phyloP scores from a whole-genome alignment of 1,140 invertebrate species.

The Caligus rogercresseyi region DNA sequence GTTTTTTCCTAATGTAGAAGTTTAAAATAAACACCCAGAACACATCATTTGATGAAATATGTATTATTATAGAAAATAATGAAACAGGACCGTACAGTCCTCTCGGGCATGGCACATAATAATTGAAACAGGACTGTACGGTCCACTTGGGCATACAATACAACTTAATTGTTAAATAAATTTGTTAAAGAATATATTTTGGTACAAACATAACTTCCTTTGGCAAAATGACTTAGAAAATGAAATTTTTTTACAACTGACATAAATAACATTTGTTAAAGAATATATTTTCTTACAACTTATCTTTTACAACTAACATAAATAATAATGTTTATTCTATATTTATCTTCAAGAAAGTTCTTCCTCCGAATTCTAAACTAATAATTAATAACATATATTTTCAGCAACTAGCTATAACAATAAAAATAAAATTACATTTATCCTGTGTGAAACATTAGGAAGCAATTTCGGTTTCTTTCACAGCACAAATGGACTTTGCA shows the following conservation, averaged over 20 bases:
- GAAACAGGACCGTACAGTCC: background rate
- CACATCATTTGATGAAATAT: too few species aligned
- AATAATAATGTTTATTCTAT: too few species aligned
- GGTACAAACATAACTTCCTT: background rate
- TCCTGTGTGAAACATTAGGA: constrained; percentile 6
- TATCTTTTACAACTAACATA: background rate
- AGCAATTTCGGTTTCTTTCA: constrained; percentile 4
- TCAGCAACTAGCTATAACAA: constrained; percentile 7
- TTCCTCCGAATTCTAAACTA: too few species aligned
- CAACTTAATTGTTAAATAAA: too few species aligned
- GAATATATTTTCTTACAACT: background rate
- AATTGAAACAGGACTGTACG: background rate
- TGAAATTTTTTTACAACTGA: background rate
- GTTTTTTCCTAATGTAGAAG: too few species aligned
- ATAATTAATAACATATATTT: too few species aligned
- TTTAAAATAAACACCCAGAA: too few species aligned
- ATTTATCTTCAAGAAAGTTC: too few species aligned
- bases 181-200: too few species aligned
- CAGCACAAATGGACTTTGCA: constrained; percentile 13
- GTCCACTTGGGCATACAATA: background rate
- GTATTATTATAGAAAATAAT: too few species aligned
- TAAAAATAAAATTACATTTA: constrained; percentile 9
- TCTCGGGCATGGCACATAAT: background rate
- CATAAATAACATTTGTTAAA: background rate
- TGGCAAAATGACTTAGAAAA: background rate